Evolutionary conservation across 2,113 vertebrate species (phyloP).

Genomic region (Tricholaema leucomelas): DNA sequence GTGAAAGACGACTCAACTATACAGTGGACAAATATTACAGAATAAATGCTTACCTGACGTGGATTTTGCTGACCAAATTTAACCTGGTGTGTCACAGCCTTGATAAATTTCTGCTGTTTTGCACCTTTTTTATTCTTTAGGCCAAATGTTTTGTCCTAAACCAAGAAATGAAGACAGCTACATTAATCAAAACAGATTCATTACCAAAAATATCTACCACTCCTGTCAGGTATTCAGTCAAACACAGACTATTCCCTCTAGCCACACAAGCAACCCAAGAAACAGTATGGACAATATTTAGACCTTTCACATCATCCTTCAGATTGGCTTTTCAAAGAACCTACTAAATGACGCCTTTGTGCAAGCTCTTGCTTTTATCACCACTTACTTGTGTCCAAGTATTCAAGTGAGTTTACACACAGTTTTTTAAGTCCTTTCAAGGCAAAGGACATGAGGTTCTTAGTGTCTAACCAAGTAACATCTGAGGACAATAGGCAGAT

Average conservation of each 20-base stretch:
- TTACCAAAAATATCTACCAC: neutral
- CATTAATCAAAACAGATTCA: neutral
- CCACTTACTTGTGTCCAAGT: fast-evolving
- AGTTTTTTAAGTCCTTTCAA: neutral
- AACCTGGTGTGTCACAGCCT: conserved; percentile 95
- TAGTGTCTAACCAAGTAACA: neutral
- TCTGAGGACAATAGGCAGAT: neutral
- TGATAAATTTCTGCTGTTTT: conserved; percentile 98
- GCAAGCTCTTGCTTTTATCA: neutral
- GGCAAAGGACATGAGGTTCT: neutral
- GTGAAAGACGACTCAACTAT: fast-evolving
- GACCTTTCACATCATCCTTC: neutral
- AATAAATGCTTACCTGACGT: conserved; percentile 77
- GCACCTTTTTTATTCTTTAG: conserved; percentile 98
- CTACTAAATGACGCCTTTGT: neutral
- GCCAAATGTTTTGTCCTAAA: conserved; percentile 97
- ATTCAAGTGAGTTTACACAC: fast-evolving
- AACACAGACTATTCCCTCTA: neutral
- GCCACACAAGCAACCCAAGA: neutral
- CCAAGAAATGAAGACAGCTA: neutral
- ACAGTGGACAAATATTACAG: neutral
- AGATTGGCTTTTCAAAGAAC: neutral
- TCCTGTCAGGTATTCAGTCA: neutral
- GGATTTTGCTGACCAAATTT: conserved; percentile 91
- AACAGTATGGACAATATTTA: neutral